Evolutionary conservation across 2,113 vertebrate genomes (phyloP), one percentile per base, ranked within the genome.

Genomic region (Leucosticte australis): DNA sequence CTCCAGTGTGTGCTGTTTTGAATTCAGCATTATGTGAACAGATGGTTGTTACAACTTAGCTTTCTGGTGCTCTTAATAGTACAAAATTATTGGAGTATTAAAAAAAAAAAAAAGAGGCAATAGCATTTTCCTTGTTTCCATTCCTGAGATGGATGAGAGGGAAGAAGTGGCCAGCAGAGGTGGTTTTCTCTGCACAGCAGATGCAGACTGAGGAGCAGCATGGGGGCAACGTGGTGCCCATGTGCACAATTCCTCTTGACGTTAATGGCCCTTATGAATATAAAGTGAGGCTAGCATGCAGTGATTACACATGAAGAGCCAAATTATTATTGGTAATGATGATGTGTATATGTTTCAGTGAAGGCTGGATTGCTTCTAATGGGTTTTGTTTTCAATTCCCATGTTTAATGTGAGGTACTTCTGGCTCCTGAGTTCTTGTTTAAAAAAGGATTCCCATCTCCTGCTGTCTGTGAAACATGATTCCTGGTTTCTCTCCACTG

Each of bases 311-410:
- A 55, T 47, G 63, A 95, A 80, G 78, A 91, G 82, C 59, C 67
- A 75, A 74, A 81, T 93, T 90, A 88, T 83, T 94, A 80, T 81
- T 83, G 39, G 90, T 96, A 94, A 93, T 74, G 85, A 60, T 94
- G 83, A 90, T 88, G 42, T 59, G 50, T 60, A 8, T 93, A 31
- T 68, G 52, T 87, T 93, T 90, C 68, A 60, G 31, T 1, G 8
- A 76, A 81, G 76, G 52, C 75, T 93, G 47, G 67, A 90, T 88
- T 88, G 35, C 90, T 70, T 83, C 75, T 95, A 94, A 90, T 90
- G 46, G 77, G 23, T 67, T 94, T 92, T 96, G 52, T 89, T 96
- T 96, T 83, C 47, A 55, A 7, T 80, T 90, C 56, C 28, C 5
- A 2, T 96, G 44, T 81, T 94, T 91, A 35, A 11, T 37, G 13